These are phyloP conservation scores for Scaeva pyrastri DNA, from an alignment of 2,888 invertebrate genomes.

Conservation along the genomic window DNA sequence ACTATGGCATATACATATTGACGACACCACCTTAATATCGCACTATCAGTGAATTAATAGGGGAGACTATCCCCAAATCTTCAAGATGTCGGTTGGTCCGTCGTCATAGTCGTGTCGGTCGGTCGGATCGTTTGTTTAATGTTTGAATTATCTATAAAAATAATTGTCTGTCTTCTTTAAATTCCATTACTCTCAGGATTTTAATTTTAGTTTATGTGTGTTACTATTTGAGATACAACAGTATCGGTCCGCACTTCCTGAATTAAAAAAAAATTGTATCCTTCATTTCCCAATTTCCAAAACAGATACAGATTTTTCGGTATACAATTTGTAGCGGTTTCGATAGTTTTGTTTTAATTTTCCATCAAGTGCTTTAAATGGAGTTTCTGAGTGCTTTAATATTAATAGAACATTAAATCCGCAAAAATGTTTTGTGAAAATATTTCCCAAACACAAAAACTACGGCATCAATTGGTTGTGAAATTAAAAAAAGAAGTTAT, in stretches of 20 bases:
- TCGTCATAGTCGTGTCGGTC: conserved; percentile 23
- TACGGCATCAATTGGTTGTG: conserved; percentile 50
- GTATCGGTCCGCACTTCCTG: conserved; percentile 45
- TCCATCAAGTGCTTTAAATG: conserved; percentile 25
- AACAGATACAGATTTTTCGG: conserved; percentile 67
- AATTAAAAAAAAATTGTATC: conserved; percentile 30
- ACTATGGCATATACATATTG: conserved; percentile 59
- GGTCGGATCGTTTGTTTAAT: conserved; percentile 51
- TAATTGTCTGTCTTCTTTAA: conserved; percentile 26
- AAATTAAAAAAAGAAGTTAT: conserved; percentile 29
- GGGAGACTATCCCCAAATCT: conserved; percentile 71
- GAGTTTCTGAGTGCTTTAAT: conserved; percentile 13
- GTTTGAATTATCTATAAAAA: conserved; percentile 30
- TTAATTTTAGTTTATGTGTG: conserved; percentile 59
- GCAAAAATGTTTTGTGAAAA: conserved; percentile 9
- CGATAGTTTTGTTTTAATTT: conserved; percentile 12
- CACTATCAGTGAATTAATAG: conserved; percentile 70
- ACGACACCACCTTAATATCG: conserved; percentile 54
- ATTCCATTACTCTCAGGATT: conserved; percentile 43
- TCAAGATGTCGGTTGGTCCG: conserved; percentile 64
- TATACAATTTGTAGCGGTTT: conserved; percentile 49
- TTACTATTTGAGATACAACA: conserved; percentile 55
- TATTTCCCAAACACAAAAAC: conserved; percentile 5
- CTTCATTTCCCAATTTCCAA: conserved; percentile 19
- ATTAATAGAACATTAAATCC: neutral